A percentile compares a stretch with the other conserved stretches of the same genome.
These are phyloP conservation scores for Azorinus chamasolen DNA, from an alignment of 2,888 invertebrate genomes.

Conservation along the genomic window DNA sequence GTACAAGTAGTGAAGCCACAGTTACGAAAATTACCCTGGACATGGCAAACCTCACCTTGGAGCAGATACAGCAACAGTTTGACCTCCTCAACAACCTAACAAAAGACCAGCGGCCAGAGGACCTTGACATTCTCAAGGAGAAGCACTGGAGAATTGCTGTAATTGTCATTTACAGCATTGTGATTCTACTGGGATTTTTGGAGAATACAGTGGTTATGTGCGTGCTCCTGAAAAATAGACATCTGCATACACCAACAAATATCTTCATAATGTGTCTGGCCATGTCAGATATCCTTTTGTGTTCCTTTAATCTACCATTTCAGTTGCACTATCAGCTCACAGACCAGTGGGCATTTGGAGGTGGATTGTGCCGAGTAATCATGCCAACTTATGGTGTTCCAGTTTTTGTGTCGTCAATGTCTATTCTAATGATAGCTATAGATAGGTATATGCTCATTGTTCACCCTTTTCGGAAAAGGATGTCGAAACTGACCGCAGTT, in stretches of 20 bases:
- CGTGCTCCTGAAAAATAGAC: constrained; percentile 78
- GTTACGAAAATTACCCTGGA: constrained; percentile 64
- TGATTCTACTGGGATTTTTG: constrained; percentile 81
- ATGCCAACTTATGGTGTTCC: constrained; percentile 85
- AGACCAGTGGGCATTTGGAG: constrained; percentile 84
- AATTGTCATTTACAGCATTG: constrained; percentile 79
- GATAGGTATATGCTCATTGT: constrained; percentile 85
- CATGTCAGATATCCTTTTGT: constrained; percentile 83
- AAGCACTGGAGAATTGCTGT: constrained; percentile 78
- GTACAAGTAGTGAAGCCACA: constrained; percentile 24
- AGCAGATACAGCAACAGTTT: constrained; percentile 88
- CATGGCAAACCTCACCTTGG: constrained; percentile 69
- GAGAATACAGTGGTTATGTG: constrained; percentile 82
- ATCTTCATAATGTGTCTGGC: constrained; percentile 84
- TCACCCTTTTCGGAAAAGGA: constrained; percentile 80
- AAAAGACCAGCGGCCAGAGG: constrained; percentile 69
- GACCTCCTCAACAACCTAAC: constrained; percentile 70
- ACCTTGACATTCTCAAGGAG: constrained; percentile 78
- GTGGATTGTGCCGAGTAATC: constrained; percentile 80
- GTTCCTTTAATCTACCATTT: constrained; percentile 84
- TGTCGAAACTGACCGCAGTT: constrained; percentile 77
- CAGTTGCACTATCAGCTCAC: constrained; percentile 85
- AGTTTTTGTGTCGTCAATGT: constrained; percentile 83
- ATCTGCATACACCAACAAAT: constrained; percentile 83
- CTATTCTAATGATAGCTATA: constrained; percentile 84